Base-by-base conservation (phyloP, 2,797 vertebrate genomes). In the Acipenser oxyrinchus region DNA sequence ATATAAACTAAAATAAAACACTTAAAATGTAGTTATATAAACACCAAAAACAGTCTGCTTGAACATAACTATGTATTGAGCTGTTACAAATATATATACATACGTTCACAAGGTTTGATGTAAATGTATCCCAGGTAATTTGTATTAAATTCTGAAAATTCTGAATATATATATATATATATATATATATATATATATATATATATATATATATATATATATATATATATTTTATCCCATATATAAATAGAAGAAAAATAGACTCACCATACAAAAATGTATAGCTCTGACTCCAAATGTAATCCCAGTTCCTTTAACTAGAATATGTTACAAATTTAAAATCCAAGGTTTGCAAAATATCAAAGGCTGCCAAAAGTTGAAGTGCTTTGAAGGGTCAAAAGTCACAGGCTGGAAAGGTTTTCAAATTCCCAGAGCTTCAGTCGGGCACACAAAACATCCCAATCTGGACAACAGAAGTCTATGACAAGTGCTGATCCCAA, bases 381-480 rank as follows among this genome's bases (percentile, higher is more conserved):
- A 76, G 72, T 69, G 74, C 79, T 73, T 73, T 69, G 73, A 81
- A 79, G 37, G 75, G 73, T 73, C 66, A 77, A 67, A 79, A 79
- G 82, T 78, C 82, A 81, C 67, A 68, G 69, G 71, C 76, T 69
- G 66, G 77, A 74, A 74, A 76, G 72, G 74, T 79, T 75, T 68
- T 69, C 75, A 18, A 72, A 76, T 72, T 72, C 71, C 69, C 76
- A 72, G 75, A 75, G 67, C 83, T 82, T 63, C 69, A 78, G 79
- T 83, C 61, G 61, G 75, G 75, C 76, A 73, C 82, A 81, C 77
- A 85, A 80, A 83, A 83, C 82, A 77, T 77, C 73, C 48, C 79
- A 78, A 82, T 82, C 80, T 78, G 66, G 77, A 83, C 78, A 84
- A 84, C 75, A 82, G 79, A 69, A 70, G 82, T 66, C 78, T 73